Evolutionary conservation across 2,113 vertebrate species (phyloP), one percentile per base, ranked within the genome.

Genomic region (Indicator maculatus): DNA sequence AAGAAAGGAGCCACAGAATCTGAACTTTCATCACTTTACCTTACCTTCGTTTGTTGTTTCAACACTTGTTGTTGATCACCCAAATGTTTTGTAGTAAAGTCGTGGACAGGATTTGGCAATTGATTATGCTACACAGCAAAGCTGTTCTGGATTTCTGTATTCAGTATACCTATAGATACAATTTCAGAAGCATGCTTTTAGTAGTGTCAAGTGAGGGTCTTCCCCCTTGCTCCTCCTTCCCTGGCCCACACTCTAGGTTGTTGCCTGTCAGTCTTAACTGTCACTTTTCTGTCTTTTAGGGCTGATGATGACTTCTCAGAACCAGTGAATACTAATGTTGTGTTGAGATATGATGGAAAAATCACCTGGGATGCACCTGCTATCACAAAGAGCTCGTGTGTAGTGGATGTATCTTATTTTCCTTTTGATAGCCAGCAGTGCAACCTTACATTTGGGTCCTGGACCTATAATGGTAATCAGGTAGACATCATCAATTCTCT

Each of bases 401-500:
- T 99, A 79, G 99, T 99, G 59, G 99, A 99, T 27, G 99, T 99
- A 38, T 98, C 99, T 85, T 99, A 99, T 92, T 99, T 99, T 87
- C 99, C 99, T 63, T 99, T 99, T 60, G 99, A 99, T 89, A 98
- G 97, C 94, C 99, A 99, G 96, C 97, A 98, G 75, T 99, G 99
- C 96, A 99, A 99, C 89, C 98, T 99, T 70, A 99, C 99, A 12
- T 99, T 99, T 64, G 99, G 99, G 23, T 99, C 99, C 59, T 99
- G 99, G 99, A 99, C 99, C 85, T 99, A 99, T 97, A 99, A 99
- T 31, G 99, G 99, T 79, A 99, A 99, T 90, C 99, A 99, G 97
- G 99, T 99, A 86, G 99, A 99, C 97, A 98, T 99, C 86, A 98
- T 98, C 89, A 98, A 99, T 64, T 98, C 97, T 66, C 98, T 99